These are phyloP conservation scores for Vultur gryphus DNA, from an alignment of 2,797 vertebrate species.

Conservation along the genomic window DNA sequence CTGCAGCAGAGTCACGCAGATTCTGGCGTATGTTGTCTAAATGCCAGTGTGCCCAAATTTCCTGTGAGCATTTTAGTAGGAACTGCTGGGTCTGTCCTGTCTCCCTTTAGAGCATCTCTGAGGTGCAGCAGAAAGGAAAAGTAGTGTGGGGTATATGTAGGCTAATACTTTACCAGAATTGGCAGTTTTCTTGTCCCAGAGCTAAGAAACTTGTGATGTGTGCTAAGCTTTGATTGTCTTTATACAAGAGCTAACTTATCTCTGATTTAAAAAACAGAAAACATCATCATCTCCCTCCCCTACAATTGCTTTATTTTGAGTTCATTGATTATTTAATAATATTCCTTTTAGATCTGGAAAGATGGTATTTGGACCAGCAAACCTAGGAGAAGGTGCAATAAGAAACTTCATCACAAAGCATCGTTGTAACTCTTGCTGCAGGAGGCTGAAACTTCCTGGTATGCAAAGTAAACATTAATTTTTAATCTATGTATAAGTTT, in stretches of 20 bases:
- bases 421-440: conserved; percentile 87
- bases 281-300: not conserved
- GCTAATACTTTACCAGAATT: not conserved
- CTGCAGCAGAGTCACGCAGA: not conserved
- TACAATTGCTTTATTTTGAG: conserved; percentile 8
- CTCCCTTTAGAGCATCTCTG: not conserved
- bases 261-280: not conserved
- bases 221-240: not conserved
- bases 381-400: conserved; percentile 88
- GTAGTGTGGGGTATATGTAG: not conserved
- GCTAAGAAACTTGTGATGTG: not conserved
- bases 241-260: not conserved
- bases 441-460: conserved; percentile 87
- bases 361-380: conserved; percentile 93
- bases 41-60: not conserved
- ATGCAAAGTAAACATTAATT: conserved; percentile 45
- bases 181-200: not conserved
- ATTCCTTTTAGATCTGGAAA: conserved; percentile 78
- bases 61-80: not conserved
- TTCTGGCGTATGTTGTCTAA: not conserved
- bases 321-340: conserved; percentile 50
- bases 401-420: conserved; percentile 90
- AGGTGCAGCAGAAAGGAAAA: not conserved
- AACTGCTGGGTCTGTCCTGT: not conserved
- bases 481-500: not conserved